Base-by-base conservation (phyloP, 2,797 vertebrate genomes). In the Poecilia velifera region DNA sequence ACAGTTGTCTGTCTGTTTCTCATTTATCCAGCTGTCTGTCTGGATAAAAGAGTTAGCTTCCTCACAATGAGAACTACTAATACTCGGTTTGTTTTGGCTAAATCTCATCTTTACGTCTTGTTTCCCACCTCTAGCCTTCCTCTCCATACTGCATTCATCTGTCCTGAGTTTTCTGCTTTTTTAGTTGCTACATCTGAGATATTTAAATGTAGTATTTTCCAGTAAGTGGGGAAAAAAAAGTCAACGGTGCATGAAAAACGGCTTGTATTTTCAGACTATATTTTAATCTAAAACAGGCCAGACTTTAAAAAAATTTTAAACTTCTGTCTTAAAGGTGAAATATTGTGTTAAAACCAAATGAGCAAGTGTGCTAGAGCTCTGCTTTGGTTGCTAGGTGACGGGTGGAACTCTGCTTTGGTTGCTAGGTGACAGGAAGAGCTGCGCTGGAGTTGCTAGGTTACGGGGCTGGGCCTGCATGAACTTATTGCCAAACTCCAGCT, bases 31-130 rank as follows among this genome's bases (percentile, higher is more conserved):
- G 31, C 31, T 31, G 16, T 31, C 28, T 72, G 2, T 47, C 9
- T 82, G 77, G 7, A 53, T 25, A 7, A 51, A 51, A 53, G 49
- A 53, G 49, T 53, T 25, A 1, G 20, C 49, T 25, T 25, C 6
- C 20, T 53, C 49, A 53, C 20, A 53, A 53, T 25, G 49, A 25
- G 22, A 53, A 25, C 64, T 3, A 25, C 64, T 41, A 22, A 22
- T 68, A 9, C 64, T 68, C 6, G 18, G 36, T 64, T 68, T 73
- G 51, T 70, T 85, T 73, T 70, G 0, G 36, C 43, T 64, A 51
- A 43, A 47, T n/a, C 68, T 77, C 25, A 86, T 84, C 92, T 89
- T 82, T 70, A 78, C 39, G 87, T 83, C 72, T 87, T 64, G 2
- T 76, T 82, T 71, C 74, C 77, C 86, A 7, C 51, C 49, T 3